Evolutionary conservation across 2,888 invertebrate species (phyloP).

Genomic region (Blastobasis lacticolella): DNA sequence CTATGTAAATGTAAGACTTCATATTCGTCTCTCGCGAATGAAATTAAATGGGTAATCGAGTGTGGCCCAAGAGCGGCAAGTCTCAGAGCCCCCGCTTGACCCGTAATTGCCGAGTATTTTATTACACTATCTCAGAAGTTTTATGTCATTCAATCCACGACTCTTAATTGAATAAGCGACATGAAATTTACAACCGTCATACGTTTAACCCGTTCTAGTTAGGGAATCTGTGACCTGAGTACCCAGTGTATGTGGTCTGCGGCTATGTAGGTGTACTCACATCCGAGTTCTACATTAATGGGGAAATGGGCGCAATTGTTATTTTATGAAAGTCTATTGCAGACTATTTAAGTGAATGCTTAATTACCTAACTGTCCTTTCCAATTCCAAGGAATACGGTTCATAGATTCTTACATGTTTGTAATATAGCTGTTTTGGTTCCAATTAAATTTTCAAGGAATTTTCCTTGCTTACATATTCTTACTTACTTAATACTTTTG

Average conservation of each 20-base stretch:
- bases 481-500: too few relatives aligned
- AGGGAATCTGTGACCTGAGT: conserved; percentile 36
- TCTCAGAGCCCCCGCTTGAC: conserved; percentile 41
- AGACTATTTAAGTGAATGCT: too few relatives aligned
- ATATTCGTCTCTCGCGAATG: background rate
- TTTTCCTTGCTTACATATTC: conserved; percentile 8
- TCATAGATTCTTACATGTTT: too few relatives aligned
- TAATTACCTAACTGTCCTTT: too few relatives aligned
- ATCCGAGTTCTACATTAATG: too few relatives aligned
- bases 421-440: conserved; percentile 17
- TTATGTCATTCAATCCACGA: conserved; percentile 69
- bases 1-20: background rate
- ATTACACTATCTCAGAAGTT: conserved; percentile 65
- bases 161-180: conserved; percentile 70
- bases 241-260: too few relatives aligned
- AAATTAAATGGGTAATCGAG: background rate
- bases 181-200: conserved; percentile 65
- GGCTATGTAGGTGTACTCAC: too few relatives aligned
- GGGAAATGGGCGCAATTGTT: too few relatives aligned
- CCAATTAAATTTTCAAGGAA: conserved; percentile 29
- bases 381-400: too few relatives aligned
- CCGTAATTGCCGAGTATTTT: conserved; percentile 66
- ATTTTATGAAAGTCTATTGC: too few relatives aligned
- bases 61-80: background rate
- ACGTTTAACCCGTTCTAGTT: conserved; percentile 54